These are phyloP conservation scores for Drusus annulatus DNA, from an alignment of 1,140 invertebrate genomes.

Conservation along the genomic window DNA sequence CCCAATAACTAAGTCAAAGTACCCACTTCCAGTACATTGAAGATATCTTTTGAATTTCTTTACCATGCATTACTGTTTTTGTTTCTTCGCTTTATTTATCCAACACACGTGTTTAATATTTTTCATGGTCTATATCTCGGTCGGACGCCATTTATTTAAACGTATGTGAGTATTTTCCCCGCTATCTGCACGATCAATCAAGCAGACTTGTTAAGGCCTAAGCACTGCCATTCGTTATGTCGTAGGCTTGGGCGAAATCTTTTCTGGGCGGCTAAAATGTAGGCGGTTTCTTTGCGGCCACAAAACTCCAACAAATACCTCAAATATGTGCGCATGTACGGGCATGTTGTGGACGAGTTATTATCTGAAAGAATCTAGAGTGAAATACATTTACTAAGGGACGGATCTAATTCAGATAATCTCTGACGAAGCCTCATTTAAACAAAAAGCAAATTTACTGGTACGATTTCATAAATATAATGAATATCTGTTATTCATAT, in stretches of 20 bases:
- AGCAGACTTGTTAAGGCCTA: conserved; percentile 3
- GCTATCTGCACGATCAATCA: conserved; percentile 14
- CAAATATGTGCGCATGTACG: background rate
- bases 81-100: no score
- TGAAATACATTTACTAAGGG: conserved; percentile 1
- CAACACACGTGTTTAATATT: background rate
- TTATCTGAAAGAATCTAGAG: no score
- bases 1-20: no score
- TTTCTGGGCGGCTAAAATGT: background rate
- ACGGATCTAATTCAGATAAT: no score
- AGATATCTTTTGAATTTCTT: no score
- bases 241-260: background rate
- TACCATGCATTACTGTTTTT: no score
- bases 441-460: background rate
- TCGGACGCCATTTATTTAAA: conserved; percentile 24
- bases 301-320: background rate
- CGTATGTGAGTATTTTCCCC: conserved; percentile 16
- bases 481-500: no score
- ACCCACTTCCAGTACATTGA: no score
- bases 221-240: background rate
- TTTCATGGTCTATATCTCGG: background rate
- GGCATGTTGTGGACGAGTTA: no score
- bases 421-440: no score
- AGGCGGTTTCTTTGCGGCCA: background rate
- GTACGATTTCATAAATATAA: no score